Evolutionary conservation across 2,888 invertebrate species (phyloP), one percentile per base, ranked within the genome.

Genomic region (Campoletis raptor): DNA sequence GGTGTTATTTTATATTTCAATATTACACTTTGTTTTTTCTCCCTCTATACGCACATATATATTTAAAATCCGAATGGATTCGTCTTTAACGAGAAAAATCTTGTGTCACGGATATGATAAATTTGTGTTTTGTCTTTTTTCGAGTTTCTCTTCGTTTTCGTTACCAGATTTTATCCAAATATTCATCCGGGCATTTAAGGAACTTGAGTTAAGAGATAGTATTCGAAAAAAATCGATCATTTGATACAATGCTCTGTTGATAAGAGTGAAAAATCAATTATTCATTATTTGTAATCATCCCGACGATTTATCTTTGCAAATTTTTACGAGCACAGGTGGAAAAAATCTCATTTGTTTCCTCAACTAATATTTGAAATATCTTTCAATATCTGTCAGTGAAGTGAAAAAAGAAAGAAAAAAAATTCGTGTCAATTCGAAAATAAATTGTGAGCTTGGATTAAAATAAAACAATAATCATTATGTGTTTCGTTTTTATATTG

Each of bases 1-100:
- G 78, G 69, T 66, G 76, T 67, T 76, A 42, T 64, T 66, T 77
- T 42, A 72, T 70, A 66, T 81, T 76, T 40, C 36, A 24, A 42
- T 81, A 42, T 74, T 57, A 15, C 37, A 79, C 36, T 40, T 82
- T 21, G 48, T 21, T 69, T 36, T 54, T 70, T 36, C 45, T 36
- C 6, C 57, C 24, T n/a, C 24, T 40, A 40, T 18, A n/a, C n/a
- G n/a, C 66, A 48, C 45, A 61, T 15, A 57, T 36, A 64, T 8
- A 37, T 81, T 24, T 21, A 15, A 6, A 36, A 15, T 61, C 0
- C n/a, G 45, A 67, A 48, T 66, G 7, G 37, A 66, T 69, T 74
- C 24, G 66, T 76, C 40, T 48, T 42, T 21, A 36, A 77, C 54
- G 9, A 5, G 48, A 84, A 52, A 48, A 37, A 69, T 79, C 69